Evolutionary conservation across 1,140 invertebrate genomes (phyloP).

Genomic region (Drosophila setifemur): DNA sequence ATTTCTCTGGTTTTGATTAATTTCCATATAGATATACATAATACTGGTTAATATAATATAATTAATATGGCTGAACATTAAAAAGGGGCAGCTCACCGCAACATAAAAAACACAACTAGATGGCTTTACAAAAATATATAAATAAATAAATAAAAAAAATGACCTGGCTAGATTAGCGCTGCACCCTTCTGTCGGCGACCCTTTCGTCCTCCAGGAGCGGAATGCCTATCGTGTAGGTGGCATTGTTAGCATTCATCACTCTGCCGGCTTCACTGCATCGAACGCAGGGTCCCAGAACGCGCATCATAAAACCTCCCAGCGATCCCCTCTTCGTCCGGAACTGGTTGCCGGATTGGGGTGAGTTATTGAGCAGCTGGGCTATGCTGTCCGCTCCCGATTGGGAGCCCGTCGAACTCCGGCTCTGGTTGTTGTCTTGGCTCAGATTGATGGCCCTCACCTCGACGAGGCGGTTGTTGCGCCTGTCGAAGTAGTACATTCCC

Average conservation of each 20-base stretch:
- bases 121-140: no score
- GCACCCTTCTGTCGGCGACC: not conserved
- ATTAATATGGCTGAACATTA: not conserved
- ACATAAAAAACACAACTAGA: not conserved
- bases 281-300: conserved; percentile 59
- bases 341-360: not conserved
- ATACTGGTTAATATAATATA: not conserved
- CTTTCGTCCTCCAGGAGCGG: conserved; percentile 26
- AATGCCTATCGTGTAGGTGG: conserved; percentile 34
- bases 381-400: not conserved
- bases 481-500: conserved; percentile 46
- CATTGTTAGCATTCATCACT: conserved; percentile 16
- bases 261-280: conserved; percentile 40
- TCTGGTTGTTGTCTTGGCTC: not conserved
- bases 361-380: conserved; percentile 5
- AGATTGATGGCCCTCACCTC: conserved; percentile 17
- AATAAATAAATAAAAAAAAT: not conserved
- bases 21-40: not conserved
- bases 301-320: conserved; percentile 46
- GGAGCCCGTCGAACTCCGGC: not conserved
- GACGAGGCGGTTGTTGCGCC: conserved; percentile 35
- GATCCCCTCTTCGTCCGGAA: conserved; percentile 2
- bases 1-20: not conserved
- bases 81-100: no score
- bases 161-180: not conserved